A percentile compares a stretch with the other conserved stretches of the same genome.
These are phyloP conservation scores for Zoanthus sansibaricus DNA, from an alignment of 92 coral and sea anemone genomes.

Conservation along the genomic window DNA sequence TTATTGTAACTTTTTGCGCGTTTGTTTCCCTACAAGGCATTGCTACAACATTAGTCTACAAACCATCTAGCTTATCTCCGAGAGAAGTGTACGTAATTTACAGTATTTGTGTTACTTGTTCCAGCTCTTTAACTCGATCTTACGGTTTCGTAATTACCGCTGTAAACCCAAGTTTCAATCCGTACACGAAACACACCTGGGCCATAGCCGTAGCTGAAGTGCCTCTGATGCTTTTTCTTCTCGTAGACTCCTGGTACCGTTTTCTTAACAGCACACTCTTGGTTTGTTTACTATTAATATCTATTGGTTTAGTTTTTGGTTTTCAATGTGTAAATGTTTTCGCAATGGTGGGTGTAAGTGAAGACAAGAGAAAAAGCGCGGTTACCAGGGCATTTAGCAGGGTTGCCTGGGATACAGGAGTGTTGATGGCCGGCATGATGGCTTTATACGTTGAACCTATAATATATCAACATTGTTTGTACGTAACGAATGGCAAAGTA, in stretches of 20 bases:
- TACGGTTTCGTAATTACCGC: not conserved
- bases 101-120: not conserved
- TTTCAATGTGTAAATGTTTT: not conserved
- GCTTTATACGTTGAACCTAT: not conserved
- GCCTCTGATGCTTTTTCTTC: not conserved
- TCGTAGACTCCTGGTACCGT: not conserved
- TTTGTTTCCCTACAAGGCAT: not conserved
- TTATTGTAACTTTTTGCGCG: not conserved
- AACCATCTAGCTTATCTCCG: not conserved
- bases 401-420: not conserved
- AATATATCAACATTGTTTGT: not conserved
- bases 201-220: not conserved
- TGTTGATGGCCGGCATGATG: not conserved
- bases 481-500: not conserved
- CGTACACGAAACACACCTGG: conserved; percentile 8
- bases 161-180: not conserved
- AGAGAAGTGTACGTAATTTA: conserved; percentile 1
- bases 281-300: not conserved
- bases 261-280: not conserved
- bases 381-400: not conserved
- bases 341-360: conserved; percentile 4
- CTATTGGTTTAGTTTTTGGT: conserved; percentile 1
- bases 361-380: not conserved
- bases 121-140: not conserved
- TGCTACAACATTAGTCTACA: not conserved